These are phyloP conservation scores for Drepana arcuata DNA, from an alignment of 1,140 invertebrate genomes.

Conservation along the genomic window DNA sequence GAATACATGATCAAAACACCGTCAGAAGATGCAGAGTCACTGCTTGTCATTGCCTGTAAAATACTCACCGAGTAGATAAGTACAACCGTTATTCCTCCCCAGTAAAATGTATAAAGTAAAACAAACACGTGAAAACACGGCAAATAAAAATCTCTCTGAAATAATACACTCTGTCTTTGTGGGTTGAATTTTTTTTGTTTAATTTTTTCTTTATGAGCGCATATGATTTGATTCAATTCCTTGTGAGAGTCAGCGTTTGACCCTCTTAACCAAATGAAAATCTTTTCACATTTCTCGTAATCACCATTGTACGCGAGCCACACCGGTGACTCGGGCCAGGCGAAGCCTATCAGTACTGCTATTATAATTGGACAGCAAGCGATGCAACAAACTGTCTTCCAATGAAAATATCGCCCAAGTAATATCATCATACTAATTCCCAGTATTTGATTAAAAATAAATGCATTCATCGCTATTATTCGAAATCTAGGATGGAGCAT, in stretches of 20 bases:
- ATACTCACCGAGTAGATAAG: background rate
- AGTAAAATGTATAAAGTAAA: background rate
- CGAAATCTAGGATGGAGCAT: constrained; percentile 4
- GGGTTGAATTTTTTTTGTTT: background rate
- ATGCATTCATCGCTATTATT: background rate
- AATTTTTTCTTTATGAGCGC: background rate
- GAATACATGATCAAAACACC: background rate
- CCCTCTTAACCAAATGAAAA: background rate
- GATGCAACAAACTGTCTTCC: background rate
- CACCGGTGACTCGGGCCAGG: background rate
- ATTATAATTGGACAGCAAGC: background rate
- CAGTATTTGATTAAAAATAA: background rate
- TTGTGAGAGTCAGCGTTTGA: background rate
- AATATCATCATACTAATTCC: background rate
- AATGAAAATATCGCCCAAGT: background rate
- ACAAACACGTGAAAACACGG: background rate
- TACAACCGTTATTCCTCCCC: background rate
- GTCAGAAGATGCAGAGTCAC: background rate
- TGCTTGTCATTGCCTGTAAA: background rate
- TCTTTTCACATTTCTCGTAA: background rate
- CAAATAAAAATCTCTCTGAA: background rate
- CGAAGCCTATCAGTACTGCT: background rate
- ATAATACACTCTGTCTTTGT: background rate
- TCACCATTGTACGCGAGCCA: background rate
- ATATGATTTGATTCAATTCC: background rate